Base-by-base conservation (phyloP, 2,797 vertebrate genomes). In the Molossus molossus region DNA sequence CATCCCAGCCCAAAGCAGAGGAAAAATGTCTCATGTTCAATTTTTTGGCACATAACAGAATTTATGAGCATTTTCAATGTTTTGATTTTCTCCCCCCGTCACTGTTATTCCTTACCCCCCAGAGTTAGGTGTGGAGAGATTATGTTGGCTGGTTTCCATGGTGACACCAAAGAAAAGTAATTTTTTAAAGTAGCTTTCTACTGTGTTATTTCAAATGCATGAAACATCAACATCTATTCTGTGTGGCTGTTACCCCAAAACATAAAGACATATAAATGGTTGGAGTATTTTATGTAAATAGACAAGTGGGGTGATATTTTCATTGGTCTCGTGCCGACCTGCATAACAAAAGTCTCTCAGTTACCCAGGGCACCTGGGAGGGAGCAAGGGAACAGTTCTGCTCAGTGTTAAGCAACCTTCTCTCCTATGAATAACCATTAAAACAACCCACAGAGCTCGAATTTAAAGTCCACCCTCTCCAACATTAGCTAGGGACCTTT, bases 291-390 rank as follows among this genome's bases (percentile, higher is more conserved):
- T 96, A 97, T 96, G 92, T 97, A 98, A 98, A 96, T 76, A 98
- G 97, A 98, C 94, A 48, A 93, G 97, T 95, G 94, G 96, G 97
- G 97, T 98, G 96, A 97, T 98, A 97, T 97, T 98, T 98, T 97
- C 94, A 37, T 98, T 98, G 98, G 98, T 98, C 87, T 58, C 70
- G 12, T 97, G 98, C 98, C 87, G 55, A 97, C 94, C 87, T 9
- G 65, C 21, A 95, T 96, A 98, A 98, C 98, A 98, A 98, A 98
- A 98, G 97, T 98, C 98, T 98, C 98, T 97, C 97, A 98, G 98
- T 98, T 98, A 84, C 90, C 93, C 95, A 77, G 93, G 97, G 97
- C 98, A 98, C 98, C 96, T 98, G 98, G 98, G 98, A 98, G 96
- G 81, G 79, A 95, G 92, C 7, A 60, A 97, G 14, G 82, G 81